These are phyloP conservation scores for Avahi laniger DNA, from an alignment of 2,797 vertebrate genomes.

Conservation along the genomic window DNA sequence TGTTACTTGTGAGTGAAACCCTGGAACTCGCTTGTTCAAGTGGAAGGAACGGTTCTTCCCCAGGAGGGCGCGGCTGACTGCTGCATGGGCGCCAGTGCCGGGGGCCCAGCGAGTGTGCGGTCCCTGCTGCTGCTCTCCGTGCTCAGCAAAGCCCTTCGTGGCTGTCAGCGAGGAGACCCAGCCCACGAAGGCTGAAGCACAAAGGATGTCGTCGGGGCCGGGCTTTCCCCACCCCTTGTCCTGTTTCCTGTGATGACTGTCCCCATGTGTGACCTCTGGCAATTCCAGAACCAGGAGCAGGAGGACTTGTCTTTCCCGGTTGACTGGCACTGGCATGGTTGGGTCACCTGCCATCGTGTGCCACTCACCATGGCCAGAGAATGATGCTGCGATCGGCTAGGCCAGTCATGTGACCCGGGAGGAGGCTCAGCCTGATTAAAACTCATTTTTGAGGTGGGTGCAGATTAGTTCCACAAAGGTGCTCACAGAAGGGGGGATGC, in stretches of 20 bases:
- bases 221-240: neutral
- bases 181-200: neutral
- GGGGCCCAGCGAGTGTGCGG: neutral
- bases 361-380: neutral
- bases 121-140: neutral
- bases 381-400: neutral
- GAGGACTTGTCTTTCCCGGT: neutral
- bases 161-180: accelerated
- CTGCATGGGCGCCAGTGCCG: neutral
- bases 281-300: neutral
- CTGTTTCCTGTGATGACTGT: neutral
- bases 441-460: neutral
- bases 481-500: neutral
- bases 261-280: neutral
- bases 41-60: neutral
- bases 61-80: neutral
- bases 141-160: neutral
- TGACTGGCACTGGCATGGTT: neutral
- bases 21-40: neutral
- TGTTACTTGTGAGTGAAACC: neutral
- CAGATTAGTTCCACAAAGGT: neutral
- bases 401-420: neutral
- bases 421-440: neutral
- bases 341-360: neutral
- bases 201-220: neutral